Percentiles rank a stretch among this genome's conserved stretches.
Conservation (phyloP, 2,888 invertebrate genomes). For the Eumerus sabulonum region DNA sequence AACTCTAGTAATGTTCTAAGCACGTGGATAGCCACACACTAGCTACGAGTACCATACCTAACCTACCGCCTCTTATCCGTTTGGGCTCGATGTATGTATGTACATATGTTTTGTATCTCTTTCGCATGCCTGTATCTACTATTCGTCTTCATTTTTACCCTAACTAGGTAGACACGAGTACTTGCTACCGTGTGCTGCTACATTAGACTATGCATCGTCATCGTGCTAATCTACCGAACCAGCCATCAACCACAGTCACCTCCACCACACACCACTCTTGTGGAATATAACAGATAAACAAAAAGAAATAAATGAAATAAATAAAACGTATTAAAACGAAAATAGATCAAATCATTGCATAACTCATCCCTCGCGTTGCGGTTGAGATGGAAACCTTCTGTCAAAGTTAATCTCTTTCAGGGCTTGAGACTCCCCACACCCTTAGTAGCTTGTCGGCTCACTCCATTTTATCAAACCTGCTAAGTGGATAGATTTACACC, state of each 20-base stretch:
- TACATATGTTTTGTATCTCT: conserved; percentile 20
- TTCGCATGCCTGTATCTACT: neutral
- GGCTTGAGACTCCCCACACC: conserved; percentile 5
- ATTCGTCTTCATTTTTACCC: no score
- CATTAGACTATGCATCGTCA: conserved; percentile 19
- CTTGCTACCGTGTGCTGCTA: neutral
- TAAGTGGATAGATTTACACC: conserved; percentile 15
- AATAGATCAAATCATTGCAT: conserved; percentile 42
- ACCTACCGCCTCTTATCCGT: conserved; percentile 33
- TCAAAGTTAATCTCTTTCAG: neutral
- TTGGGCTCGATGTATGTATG: conserved; percentile 13
- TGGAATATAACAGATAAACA: conserved; percentile 17
- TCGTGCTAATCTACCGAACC: conserved; percentile 29
- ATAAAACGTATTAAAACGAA: no score
- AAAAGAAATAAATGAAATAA: neutral
- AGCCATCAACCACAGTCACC: no score
- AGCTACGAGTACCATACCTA: conserved; percentile 20
- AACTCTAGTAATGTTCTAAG: conserved; percentile 77
- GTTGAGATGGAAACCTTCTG: conserved; percentile 28
- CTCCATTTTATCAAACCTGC: no score
- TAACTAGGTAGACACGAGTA: no score
- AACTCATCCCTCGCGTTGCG: conserved; percentile 14
- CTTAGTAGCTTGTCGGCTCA: neutral
- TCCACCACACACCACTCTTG: no score
- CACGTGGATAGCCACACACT: conserved; percentile 75